phyloP scores from a whole-genome alignment of 2,797 vertebrate species.

The Sandelia bainsii region DNA sequence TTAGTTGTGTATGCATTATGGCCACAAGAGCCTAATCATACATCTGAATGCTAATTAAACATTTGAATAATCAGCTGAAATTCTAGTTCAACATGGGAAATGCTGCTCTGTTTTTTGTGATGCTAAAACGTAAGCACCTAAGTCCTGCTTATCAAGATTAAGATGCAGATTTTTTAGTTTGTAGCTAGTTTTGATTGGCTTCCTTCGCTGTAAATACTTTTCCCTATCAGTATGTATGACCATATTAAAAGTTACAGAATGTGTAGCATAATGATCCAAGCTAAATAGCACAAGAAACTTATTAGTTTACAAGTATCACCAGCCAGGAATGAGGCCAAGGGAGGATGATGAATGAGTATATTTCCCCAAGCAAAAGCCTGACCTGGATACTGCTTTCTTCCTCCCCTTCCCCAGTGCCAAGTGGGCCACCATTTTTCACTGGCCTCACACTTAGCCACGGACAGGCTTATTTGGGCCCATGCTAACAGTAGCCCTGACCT shows the following conservation, averaged over 20 bases:
- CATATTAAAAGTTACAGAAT: constrained; percentile 81
- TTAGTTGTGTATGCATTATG: constrained; percentile 67
- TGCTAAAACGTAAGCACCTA: constrained; percentile 29
- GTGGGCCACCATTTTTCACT: constrained; percentile 96
- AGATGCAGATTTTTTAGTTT: not conserved
- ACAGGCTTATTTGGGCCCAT: constrained; percentile 87
- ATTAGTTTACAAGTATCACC: constrained; percentile 92
- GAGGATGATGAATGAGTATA: constrained; percentile 92
- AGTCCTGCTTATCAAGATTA: constrained; percentile 19
- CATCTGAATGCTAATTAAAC: constrained; percentile 79
- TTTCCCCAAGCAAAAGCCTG: constrained; percentile 94
- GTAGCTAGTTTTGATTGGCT: not conserved
- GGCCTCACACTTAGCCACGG: constrained; percentile 85
- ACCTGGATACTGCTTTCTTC: constrained; percentile 89
- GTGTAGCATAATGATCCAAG: constrained; percentile 87
- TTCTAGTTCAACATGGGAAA: constrained; percentile 25
- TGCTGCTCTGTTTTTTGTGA: constrained; percentile 3
- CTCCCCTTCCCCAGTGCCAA: constrained; percentile 87
- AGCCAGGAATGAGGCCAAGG: constrained; percentile 97
- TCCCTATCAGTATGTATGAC: constrained; percentile 27
- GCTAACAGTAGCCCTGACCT: constrained; percentile 87
- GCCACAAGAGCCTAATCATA: constrained; percentile 66
- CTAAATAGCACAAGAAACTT: constrained; percentile 86
- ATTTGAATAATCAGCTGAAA: constrained; percentile 77
- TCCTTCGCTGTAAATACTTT: not conserved